Evolutionary conservation across 2,113 vertebrate species (phyloP).

Genomic region (Dromiciops gliroides): DNA sequence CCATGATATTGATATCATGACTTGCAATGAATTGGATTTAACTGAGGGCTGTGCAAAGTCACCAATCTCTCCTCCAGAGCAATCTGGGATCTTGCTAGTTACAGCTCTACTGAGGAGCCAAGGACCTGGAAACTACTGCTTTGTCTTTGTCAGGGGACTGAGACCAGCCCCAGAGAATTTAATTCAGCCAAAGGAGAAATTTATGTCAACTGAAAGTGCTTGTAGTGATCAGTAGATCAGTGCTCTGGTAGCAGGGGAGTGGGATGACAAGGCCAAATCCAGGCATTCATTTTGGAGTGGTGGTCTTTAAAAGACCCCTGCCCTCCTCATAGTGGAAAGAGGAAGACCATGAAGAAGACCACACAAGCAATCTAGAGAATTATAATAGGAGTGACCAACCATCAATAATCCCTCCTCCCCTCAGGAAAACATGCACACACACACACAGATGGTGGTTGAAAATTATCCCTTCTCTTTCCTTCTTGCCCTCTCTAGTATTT

Average conservation of each 20-base stretch:
- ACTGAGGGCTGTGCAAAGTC: too few species aligned
- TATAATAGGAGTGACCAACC: not conserved
- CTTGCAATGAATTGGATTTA: too few species aligned
- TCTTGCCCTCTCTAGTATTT: not conserved
- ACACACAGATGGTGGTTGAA: not conserved
- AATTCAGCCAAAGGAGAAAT: not conserved
- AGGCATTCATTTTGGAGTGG: not conserved
- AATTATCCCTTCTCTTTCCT: not conserved
- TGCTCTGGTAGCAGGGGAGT: not conserved
- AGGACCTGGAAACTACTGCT: not conserved
- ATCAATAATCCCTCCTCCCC: not conserved
- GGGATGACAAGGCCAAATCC: not conserved
- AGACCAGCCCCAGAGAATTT: not conserved
- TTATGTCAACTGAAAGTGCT: not conserved
- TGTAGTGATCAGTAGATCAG: too few species aligned
- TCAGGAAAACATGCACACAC: not conserved
- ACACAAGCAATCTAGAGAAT: not conserved
- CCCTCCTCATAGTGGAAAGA: not conserved
- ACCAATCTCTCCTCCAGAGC: too few species aligned
- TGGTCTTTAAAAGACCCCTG: too few species aligned
- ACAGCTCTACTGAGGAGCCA: not conserved
- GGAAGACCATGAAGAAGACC: not conserved
- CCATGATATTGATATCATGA: too few species aligned
- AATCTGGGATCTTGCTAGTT: too few species aligned
- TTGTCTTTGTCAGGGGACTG: not conserved